These are phyloP conservation scores for Tetanocera ferruginea DNA, from an alignment of 2,888 invertebrate species.

Conservation along the genomic window DNA sequence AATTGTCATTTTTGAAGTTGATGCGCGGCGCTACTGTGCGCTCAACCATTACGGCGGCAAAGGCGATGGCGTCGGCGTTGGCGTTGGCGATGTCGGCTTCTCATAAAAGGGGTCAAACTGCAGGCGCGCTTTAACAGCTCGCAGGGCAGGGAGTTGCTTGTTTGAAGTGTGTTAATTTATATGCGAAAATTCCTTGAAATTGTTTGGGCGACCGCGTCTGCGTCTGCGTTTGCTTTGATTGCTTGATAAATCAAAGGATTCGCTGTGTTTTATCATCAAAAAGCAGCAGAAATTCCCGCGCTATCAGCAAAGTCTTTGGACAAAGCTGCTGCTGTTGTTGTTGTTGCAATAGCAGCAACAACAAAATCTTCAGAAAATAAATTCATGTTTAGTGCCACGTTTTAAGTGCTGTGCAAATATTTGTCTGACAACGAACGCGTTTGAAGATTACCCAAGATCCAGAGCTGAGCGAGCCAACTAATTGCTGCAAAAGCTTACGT, in stretches of 20 bases:
- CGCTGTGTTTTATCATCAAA: conserved; percentile 22
- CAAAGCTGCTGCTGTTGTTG: neutral
- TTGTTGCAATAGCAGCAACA: neutral
- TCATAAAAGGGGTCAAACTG: conserved; percentile 31
- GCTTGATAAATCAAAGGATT: conserved; percentile 32
- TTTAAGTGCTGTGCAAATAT: conserved; percentile 32
- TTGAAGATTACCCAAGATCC: conserved; percentile 11
- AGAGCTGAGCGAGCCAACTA: neutral
- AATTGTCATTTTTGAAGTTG: conserved; percentile 57
- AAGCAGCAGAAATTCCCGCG: conserved; percentile 14
- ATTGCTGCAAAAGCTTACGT: neutral
- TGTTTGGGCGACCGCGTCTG: conserved; percentile 13
- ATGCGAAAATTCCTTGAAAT: conserved; percentile 38
- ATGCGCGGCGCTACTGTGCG: conserved; percentile 39
- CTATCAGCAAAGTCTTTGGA: neutral
- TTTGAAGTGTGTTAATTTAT: conserved; percentile 35
- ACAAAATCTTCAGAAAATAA: neutral
- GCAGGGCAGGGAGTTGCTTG: neutral
- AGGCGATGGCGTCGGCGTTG: conserved; percentile 35
- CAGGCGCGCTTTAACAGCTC: conserved; percentile 9
- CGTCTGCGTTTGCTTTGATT: conserved; percentile 15
- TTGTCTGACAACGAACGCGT: conserved; percentile 24
- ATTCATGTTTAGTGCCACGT: neutral
- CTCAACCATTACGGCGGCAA: conserved; percentile 45
- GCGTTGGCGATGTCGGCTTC: conserved; percentile 15